A percentile compares a stretch with the other conserved stretches of the same genome.
These are phyloP conservation scores for Ctenopoma kingsleyae DNA, from an alignment of 2,797 vertebrate genomes.

Conservation along the genomic window DNA sequence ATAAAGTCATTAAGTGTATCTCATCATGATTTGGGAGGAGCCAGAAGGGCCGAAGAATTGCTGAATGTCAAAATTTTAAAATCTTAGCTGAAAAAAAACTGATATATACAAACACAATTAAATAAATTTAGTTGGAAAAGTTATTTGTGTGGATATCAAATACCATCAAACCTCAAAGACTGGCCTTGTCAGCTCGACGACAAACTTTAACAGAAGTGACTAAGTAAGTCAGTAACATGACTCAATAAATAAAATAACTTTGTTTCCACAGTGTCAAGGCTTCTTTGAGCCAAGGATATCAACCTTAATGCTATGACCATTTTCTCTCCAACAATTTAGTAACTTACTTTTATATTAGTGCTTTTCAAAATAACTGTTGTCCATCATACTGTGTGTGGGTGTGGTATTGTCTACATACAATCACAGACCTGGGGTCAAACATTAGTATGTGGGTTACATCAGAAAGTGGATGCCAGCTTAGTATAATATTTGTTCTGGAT, in stretches of 20 bases:
- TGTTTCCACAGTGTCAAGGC: constrained; percentile 8
- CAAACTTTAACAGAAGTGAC: constrained; percentile 23
- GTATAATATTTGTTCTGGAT: constrained; percentile 25
- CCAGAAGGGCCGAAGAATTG: too few relatives aligned
- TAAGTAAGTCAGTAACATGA: constrained; percentile 10
- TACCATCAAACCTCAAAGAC: constrained; percentile 23
- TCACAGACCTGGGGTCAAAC: constrained; percentile 22
- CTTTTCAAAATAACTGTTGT: constrained; percentile 9
- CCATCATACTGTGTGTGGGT: background rate
- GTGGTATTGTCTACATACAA: constrained; percentile 8
- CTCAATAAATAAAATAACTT: background rate
- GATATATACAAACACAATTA: too few relatives aligned
- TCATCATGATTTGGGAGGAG: too few relatives aligned
- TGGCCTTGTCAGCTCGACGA: constrained; percentile 38
- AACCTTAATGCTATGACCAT: constrained; percentile 19
- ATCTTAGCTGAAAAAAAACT: too few relatives aligned
- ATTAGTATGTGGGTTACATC: constrained; percentile 7
- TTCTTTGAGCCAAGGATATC: constrained; percentile 23
- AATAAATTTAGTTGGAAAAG: too few relatives aligned
- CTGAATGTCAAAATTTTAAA: too few relatives aligned
- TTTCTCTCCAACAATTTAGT: constrained; percentile 8
- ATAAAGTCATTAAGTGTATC: too few relatives aligned
- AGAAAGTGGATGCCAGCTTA: constrained; percentile 3
- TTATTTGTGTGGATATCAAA: too few relatives aligned
- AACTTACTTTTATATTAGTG: constrained; percentile 5